Base-by-base conservation (phyloP, 2,888 invertebrate species). In the Diploptera punctata region DNA sequence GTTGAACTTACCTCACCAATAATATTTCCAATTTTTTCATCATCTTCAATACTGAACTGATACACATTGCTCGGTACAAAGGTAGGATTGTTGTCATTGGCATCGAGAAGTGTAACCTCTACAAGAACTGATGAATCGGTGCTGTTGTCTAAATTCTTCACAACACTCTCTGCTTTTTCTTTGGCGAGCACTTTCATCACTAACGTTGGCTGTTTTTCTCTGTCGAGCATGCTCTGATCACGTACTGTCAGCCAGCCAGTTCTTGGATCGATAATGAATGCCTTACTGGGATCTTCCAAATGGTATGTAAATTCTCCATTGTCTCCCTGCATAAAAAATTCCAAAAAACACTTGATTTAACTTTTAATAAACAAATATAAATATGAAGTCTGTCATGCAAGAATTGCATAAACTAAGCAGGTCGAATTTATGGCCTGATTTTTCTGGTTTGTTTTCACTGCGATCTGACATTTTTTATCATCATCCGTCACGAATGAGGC, bases 51-150 rank as follows among this genome's bases (percentile, higher is more conserved):
- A 65, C 86, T 84, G 78, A 95, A 93, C 79, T 93, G 92, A 78
- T 95, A 95, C 4, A 95, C 84, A 81, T 95, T 95, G 71, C 90
- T 92, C 3, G 94, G 93, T 26, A 93, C 87, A 79, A 96, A 97
- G 29, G 90, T 89, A 0, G 97, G 97, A 77, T 93, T 93, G 78
- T 97, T 96, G 80, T 97, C 97, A 80, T 97, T 97, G 18, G 96
- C 93, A 80, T 97, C 97, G 0, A 93, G 84, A 29, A 97, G 82
- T 0, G 92, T 91, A 0, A 97, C 92, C 83, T 94, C 93, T 0
- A 95, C 92, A 49, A 88, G 88, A 0, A 94, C 94, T 26, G 85
- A 86, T 78, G 78, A 71, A 72, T 76, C 61, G 18, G 24, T 49
- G 5, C 44, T 69, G 10, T 78, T 67, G 82, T 82, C 83, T 82